Conservation (phyloP, 2,113 vertebrate species). For the Camarhynchus parvulus region DNA sequence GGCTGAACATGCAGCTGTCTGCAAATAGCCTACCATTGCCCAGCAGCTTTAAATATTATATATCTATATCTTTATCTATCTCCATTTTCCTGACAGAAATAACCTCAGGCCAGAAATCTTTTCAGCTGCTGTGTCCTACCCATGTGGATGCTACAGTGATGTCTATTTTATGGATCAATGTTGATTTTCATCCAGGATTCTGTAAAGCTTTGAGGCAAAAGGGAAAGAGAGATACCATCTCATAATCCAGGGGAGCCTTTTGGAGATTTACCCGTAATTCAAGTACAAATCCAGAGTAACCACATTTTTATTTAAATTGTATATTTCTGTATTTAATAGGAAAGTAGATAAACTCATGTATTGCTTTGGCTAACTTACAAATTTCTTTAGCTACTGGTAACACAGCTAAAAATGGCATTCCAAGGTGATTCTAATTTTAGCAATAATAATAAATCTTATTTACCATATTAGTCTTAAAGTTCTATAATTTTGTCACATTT, state of each 20-base stretch:
- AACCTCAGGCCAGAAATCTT: background rate
- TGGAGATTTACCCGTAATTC: background rate
- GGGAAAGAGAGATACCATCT: background rate
- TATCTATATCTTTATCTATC: background rate
- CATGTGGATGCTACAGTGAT: background rate
- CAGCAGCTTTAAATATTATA: conserved; percentile 16
- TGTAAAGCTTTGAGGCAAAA: background rate
- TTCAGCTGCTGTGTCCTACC: background rate
- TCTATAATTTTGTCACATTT: background rate
- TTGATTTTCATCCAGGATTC: background rate
- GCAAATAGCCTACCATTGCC: background rate
- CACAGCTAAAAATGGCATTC: background rate
- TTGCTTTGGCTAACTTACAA: background rate
- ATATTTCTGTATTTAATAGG: background rate
- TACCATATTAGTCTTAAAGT: background rate
- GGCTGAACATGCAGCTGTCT: conserved; percentile 35
- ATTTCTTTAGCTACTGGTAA: background rate
- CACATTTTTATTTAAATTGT: background rate
- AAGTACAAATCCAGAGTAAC: background rate
- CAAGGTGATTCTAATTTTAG: background rate
- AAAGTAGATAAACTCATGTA: background rate
- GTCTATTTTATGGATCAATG: background rate
- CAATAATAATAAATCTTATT: background rate
- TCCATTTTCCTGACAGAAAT: conserved; percentile 52
- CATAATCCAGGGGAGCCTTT: background rate